phyloP scores from a whole-genome alignment of 2,113 vertebrate genomes.

The Sturnira hondurensis region DNA sequence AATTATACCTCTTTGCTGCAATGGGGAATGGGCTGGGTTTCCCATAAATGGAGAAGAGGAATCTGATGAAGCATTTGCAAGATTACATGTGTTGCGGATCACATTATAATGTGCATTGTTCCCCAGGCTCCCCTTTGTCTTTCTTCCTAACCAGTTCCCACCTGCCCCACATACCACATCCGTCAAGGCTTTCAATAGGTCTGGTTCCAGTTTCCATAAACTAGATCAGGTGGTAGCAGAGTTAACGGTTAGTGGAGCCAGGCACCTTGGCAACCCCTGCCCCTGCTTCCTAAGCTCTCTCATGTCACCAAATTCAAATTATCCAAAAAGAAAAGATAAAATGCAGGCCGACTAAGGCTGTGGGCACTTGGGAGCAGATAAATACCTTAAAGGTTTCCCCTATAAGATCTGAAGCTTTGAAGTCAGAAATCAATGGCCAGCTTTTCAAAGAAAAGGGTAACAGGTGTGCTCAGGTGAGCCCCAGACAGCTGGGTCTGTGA shows the following conservation, averaged over 20 bases:
- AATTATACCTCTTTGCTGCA: background rate
- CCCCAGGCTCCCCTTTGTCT: background rate
- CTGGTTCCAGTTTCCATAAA: background rate
- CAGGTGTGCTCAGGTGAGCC: conserved; percentile 37
- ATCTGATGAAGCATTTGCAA: background rate
- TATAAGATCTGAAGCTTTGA: conserved; percentile 10
- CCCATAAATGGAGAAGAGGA: background rate
- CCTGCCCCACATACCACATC: background rate
- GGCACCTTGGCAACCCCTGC: background rate
- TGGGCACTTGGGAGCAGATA: background rate
- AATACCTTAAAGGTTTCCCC: conserved; percentile 20
- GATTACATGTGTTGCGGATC: background rate
- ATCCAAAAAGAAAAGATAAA: conserved; percentile 10
- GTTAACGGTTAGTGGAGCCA: background rate
- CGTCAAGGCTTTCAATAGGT: background rate
- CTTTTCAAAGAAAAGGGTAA: conserved; percentile 41
- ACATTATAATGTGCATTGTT: background rate
- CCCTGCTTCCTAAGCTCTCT: background rate
- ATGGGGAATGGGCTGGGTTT: accelerated
- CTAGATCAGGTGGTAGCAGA: background rate
- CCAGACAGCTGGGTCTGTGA: conserved; percentile 4
- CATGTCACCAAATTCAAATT: conserved; percentile 46
- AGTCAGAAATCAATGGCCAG: conserved; percentile 15
- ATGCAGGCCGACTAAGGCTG: background rate
- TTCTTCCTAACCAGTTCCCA: background rate